A percentile compares a stretch with the other conserved stretches of the same genome.
phyloP scores from a whole-genome alignment of 2,797 vertebrate genomes.

The Molossus alvarezi region DNA sequence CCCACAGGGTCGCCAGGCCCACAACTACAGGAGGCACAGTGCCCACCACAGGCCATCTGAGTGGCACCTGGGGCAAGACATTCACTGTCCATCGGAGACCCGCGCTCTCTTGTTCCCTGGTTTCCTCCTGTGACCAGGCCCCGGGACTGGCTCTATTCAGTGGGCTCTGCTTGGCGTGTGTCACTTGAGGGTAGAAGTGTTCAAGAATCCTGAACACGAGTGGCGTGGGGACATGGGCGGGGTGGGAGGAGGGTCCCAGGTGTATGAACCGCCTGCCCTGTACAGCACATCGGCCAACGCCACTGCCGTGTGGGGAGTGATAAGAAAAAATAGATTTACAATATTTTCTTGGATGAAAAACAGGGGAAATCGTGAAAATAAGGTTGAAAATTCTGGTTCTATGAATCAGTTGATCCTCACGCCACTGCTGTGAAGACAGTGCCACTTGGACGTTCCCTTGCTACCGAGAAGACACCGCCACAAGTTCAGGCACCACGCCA shows the following conservation, averaged over 20 bases:
- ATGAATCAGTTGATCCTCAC: background rate
- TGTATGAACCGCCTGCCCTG: rapidly evolving
- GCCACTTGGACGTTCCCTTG: background rate
- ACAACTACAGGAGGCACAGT: background rate
- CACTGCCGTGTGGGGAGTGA: background rate
- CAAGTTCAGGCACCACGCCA: background rate
- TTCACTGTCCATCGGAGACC: too few species aligned
- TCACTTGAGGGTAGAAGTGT: background rate
- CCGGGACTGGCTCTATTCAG: background rate
- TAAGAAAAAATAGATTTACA: too few species aligned
- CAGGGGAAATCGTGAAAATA: background rate
- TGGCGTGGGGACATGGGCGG: rapidly evolving
- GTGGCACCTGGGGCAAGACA: too few species aligned
- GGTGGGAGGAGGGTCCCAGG: rapidly evolving
- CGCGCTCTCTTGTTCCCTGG: rapidly evolving
- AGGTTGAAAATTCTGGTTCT: background rate
- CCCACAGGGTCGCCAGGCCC: rapidly evolving
- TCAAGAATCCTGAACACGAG: background rate
- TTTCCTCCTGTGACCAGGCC: background rate
- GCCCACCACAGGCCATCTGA: background rate
- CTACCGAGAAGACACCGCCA: background rate
- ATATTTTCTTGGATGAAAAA: background rate
- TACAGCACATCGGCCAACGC: too few species aligned
- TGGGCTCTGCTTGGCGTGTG: background rate
- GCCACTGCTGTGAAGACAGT: background rate